phyloP scores from a whole-genome alignment of 2,888 invertebrate genomes.

The Escarpia spicata region DNA sequence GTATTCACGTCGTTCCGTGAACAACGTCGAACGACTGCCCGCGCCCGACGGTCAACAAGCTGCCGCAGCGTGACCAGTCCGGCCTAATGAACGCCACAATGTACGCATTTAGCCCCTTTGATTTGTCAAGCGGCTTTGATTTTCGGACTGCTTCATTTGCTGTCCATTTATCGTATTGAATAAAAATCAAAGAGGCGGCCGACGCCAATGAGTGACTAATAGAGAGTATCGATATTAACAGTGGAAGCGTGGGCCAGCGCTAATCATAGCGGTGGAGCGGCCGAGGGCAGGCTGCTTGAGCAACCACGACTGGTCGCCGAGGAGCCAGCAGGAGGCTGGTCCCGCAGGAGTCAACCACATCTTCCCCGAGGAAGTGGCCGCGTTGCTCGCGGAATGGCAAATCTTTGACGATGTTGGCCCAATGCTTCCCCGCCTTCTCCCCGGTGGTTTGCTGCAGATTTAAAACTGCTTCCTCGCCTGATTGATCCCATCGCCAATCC shows the following conservation, averaged over 20 bases:
- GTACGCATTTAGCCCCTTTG: background rate
- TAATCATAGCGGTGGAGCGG: slow-evolving; percentile 21
- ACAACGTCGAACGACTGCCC: background rate
- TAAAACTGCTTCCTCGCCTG: too few species aligned
- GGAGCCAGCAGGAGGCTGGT: background rate
- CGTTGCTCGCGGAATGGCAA: background rate
- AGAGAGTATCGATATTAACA: slow-evolving; percentile 6
- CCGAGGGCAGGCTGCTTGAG: background rate
- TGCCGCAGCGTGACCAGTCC: background rate
- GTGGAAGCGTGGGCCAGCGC: background rate
- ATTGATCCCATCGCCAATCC: too few species aligned
- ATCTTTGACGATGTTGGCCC: background rate
- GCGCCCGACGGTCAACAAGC: background rate
- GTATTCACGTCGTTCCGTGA: background rate
- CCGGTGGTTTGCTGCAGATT: background rate
- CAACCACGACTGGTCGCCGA: background rate
- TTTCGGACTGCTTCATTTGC: slow-evolving; percentile 6
- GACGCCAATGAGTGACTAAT: background rate
- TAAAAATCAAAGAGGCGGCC: slow-evolving; percentile 5
- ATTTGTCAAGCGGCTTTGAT: slow-evolving; percentile 16
- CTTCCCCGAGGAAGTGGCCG: background rate
- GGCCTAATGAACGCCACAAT: slow-evolving; percentile 3
- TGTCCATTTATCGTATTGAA: slow-evolving; percentile 3
- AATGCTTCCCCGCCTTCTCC: background rate
- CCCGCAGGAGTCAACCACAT: background rate